Base-by-base conservation (phyloP, 92 coral and sea anemone species). In the Paramuricea clavata region DNA sequence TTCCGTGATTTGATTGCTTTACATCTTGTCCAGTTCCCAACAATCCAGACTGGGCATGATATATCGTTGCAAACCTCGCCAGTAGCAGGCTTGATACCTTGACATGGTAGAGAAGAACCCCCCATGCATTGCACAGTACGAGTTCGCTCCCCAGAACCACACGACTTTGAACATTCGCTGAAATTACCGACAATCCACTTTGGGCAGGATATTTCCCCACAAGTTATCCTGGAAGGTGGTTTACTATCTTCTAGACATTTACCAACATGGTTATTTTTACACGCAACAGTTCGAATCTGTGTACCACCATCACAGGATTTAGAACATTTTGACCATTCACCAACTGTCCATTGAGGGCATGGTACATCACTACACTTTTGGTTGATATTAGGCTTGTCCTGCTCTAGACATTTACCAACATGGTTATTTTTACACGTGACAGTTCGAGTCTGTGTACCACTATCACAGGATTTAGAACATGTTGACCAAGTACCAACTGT, bases 381-480 rank as follows among this genome's bases (percentile, higher is more conserved):
- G 22, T 2, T 54, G 33, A 4, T 19, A 0, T 49, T 44, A 6
- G 82, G 82, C n/a, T 76, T 26, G n/a, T 76, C 43, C 11, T 73
- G 31, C 30, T 50, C 82, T 23, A 26, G 21, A 76, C 82, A 76
- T 49, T 49, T 54, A 26, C 82, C 82, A 54, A 54, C 61, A 50
- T 76, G 82, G 33, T 61, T 76, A 64, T 86, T 89, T 34, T 34
- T 71, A 69, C 95, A 93, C 26, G 87, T n/a, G 28, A 93, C 86
- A 8, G 76, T 64, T 21, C 95, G 93, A 19, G 25, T 69, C 86
- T 90, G 94, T 25, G 27, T 78, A 52, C 93, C 95, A 39, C 94
- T 94, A 27, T 93, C 94, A 49, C 95, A 93, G 31, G 92, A 68
- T 41, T 4, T 49, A 1, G 91, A 50, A 73, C 97, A 93, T 44